Evolutionary conservation across 1,140 invertebrate genomes (phyloP), one percentile per base, ranked within the genome.

Genomic region (Aleiodes sp.): DNA sequence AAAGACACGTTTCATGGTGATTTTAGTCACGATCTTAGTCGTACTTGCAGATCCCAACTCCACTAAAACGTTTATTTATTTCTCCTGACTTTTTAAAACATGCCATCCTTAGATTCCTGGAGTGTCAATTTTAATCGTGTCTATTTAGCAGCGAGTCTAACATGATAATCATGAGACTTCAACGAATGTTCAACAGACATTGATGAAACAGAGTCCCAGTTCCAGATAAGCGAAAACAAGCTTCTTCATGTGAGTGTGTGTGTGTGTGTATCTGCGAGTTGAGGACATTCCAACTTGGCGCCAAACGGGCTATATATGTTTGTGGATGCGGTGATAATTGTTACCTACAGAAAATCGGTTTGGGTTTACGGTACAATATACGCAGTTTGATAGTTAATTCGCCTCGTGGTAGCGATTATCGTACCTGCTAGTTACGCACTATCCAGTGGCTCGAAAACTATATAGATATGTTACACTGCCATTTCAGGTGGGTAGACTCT

Each of bases 351-450:
- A 71, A n/a, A 68, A 71, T 71, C 59, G 68, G 29, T 19, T 67
- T 63, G 35, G 35, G 10, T 0, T 14, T n/a, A 46, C 39, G 26
- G 35, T 37, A 29, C 26, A 10, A 35, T 62, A 39, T 52, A 65
- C 69, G 33, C 69, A 71, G n/a, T 78, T 76, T 75, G 72, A 78
- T 76, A 76, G 74, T 78, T 79, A 76, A 78, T 78, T 76, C 78
- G 70, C 72, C 72, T 39, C 31, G 62, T 70, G 62, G 68, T n/a
- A 37, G 19, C 73, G 76, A 78, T 79, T 76, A 79, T 78, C 75
- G 75, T 73, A 71, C 71, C 70, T 70, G 71, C 72, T 71, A 73
- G 71, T 74, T 76, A 68, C 62, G 61, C 65, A 61, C 35, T 31
- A 33, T 63, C 12, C 12, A 64, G 46, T 31, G 35, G 14, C 65